Evolutionary conservation across 2,888 invertebrate species (phyloP), one percentile per base, ranked within the genome.

Genomic region (Spialia ferax): DNA sequence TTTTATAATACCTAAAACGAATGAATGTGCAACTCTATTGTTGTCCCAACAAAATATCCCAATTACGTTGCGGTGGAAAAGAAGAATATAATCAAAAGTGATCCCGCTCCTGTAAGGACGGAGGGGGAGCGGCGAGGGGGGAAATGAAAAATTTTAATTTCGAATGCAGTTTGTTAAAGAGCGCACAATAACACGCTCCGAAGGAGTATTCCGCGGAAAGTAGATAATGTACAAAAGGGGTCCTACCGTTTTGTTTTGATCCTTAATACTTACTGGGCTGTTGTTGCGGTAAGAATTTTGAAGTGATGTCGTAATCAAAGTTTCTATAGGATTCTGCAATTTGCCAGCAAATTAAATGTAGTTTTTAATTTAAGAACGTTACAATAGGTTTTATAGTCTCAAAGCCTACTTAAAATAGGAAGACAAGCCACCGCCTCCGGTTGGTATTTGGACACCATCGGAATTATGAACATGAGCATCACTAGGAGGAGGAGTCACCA

Each of bases 81-180:
- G 76, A 87, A 89, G 76, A 87, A 89, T 89, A 88, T 92, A 90
- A 91, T 91, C 91, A 92, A 87, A 90, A 92, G 87, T 90, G 92
- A 91, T 91, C 85, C 83, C 79, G 71, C 72, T 77, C 77, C 76
- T 74, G 75, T 73, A 76, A 78, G 79, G 77, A 78, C 78, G 29
- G 74, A 79, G 76, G 79, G 79, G 75, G 76, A 76, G 45, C 45
- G 7, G 42, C 11, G 79, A 79, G 73, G 72, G 68, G 81, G 86
- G 55, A 55, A 89, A 93, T 91, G 92, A 92, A 89, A 88, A 88
- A 77, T 93, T 93, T 93, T 93, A 93, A 93, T 93, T 92, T 83
- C 88, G 91, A 93, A 93, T 93, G 93, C 93, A 93, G 92, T 93
- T 93, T 93, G 89, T 89, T 91, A 90, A 87, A 89, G 89, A 87